These are phyloP conservation scores for Pimpla rufipes DNA, from an alignment of 2,888 invertebrate genomes.

Conservation along the genomic window DNA sequence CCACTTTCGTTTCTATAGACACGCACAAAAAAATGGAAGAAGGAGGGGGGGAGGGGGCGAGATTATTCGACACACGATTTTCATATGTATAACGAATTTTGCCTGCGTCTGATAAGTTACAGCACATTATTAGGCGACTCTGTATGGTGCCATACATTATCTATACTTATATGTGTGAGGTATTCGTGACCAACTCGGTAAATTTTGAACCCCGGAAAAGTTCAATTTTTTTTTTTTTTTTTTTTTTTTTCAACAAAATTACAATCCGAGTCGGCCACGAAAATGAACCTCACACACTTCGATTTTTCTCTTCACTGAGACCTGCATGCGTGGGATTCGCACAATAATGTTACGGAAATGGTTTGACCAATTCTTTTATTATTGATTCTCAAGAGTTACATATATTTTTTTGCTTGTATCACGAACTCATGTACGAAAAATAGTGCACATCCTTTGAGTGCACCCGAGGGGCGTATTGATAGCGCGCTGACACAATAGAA, in stretches of 20 bases:
- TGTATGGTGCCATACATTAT: neutral
- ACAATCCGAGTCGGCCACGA: too few species aligned
- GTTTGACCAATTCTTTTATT: neutral
- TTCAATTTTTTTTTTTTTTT: neutral
- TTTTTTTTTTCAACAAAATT: neutral
- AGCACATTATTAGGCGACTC: conserved; percentile 34
- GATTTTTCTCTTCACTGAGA: conserved; percentile 21
- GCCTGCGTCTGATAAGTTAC: conserved; percentile 32
- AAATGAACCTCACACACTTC: neutral
- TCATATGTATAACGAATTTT: conserved; percentile 20
- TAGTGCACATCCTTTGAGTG: conserved; percentile 46
- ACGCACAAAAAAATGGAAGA: conserved; percentile 9
- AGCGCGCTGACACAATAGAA: neutral
- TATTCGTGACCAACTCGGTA: neutral
- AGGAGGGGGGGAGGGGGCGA: neutral
- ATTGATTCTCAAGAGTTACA: neutral
- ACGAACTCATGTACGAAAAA: neutral
- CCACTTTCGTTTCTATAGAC: conserved; percentile 26
- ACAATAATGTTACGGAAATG: conserved; percentile 43
- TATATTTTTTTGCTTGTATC: conserved; percentile 47
- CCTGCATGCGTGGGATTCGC: conserved; percentile 59
- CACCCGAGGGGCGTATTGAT: conserved; percentile 13
- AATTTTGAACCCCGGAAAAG: too few species aligned
- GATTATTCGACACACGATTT: conserved; percentile 23
- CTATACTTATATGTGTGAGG: neutral